phyloP scores from a whole-genome alignment of 1,140 invertebrate genomes.

The Tetragonula clypearis region DNA sequence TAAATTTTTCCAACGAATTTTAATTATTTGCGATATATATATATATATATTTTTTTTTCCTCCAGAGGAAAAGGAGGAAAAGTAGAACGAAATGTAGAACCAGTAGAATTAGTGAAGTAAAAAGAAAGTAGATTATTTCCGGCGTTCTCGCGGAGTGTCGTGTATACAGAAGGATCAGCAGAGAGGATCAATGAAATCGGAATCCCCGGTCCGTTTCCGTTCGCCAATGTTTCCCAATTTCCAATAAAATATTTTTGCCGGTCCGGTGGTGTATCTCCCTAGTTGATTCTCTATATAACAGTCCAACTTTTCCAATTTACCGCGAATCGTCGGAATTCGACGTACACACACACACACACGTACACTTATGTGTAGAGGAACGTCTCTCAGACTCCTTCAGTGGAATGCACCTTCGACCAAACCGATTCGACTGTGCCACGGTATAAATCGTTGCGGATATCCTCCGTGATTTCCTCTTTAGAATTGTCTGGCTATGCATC shows the following conservation, averaged over 20 bases:
- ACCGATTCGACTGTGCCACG: no score
- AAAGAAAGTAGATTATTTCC: neutral
- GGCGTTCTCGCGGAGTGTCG: neutral
- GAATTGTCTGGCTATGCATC: no score
- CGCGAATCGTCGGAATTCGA: constrained; percentile 55
- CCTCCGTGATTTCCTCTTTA: no score
- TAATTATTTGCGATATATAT: no score
- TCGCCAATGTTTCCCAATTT: constrained; percentile 49
- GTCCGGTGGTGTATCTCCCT: neutral
- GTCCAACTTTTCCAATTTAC: constrained; percentile 61
- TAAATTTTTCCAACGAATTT: no score
- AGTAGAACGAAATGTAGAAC: neutral
- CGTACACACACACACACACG: constrained; percentile 8
- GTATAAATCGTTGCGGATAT: no score
- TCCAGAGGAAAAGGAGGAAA: neutral
- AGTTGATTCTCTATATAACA: constrained; percentile 44
- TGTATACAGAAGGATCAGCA: neutral
- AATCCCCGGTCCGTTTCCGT: neutral
- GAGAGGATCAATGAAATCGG: neutral
- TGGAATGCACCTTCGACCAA: no score
- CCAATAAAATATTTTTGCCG: constrained; percentile 58
- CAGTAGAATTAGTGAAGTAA: no score
- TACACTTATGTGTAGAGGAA: no score
- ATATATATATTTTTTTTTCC: no score
- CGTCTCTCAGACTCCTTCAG: no score